A percentile compares a stretch with the other conserved stretches of the same genome.
Evolutionary conservation across 2,888 invertebrate genomes (phyloP).

Genomic region (Drosophila falleni): DNA sequence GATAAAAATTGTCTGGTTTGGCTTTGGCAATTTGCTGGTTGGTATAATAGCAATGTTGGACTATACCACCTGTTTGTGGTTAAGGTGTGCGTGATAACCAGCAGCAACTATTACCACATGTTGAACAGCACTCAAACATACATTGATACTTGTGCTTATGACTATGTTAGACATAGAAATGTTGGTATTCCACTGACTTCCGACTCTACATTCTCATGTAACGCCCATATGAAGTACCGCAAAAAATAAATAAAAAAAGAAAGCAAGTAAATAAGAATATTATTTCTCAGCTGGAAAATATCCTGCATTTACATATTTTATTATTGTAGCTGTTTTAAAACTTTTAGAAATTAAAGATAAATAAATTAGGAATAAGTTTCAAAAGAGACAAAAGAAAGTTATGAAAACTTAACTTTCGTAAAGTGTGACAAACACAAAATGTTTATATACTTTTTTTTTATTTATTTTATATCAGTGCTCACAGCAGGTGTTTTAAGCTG

Average conservation of each 20-base stretch:
- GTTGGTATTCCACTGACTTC: conserved; percentile 26
- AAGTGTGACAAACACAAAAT: background rate
- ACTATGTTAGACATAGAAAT: conserved; percentile 17
- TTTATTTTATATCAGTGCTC: background rate
- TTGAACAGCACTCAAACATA: conserved; percentile 46
- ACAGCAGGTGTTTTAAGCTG: background rate
- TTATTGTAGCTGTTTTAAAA: no score
- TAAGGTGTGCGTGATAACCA: conserved; percentile 42
- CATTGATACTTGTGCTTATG: conserved; percentile 21
- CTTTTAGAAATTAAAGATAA: no score
- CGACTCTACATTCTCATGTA: conserved; percentile 9
- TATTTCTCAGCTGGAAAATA: background rate
- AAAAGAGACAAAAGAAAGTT: no score
- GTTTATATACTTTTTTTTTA: background rate
- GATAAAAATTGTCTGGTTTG: conserved; percentile 7
- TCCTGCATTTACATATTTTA: background rate
- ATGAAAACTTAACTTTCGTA: background rate
- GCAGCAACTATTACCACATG: conserved; percentile 58
- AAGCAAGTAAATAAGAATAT: background rate
- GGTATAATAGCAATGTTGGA: background rate
- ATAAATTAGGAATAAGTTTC: no score
- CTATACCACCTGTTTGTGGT: conserved; percentile 22
- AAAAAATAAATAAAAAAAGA: conserved; percentile 5
- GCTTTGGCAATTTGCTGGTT: background rate
- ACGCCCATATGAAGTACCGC: conserved; percentile 28